These are phyloP conservation scores for Acrobasis consociella DNA, from an alignment of 2,888 invertebrate genomes.

Conservation along the genomic window DNA sequence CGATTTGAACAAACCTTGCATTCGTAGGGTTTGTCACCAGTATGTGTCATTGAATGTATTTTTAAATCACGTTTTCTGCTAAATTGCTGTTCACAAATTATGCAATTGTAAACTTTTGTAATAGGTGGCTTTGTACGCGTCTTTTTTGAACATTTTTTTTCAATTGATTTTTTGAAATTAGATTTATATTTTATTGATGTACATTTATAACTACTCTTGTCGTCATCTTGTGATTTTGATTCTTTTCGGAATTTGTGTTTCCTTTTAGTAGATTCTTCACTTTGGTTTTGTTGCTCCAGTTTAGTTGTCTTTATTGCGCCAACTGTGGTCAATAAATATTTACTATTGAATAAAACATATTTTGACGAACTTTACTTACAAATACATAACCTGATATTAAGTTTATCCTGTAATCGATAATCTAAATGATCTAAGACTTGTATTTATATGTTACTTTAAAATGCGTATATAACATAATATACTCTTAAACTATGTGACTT, in stretches of 20 bases:
- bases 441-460: background rate
- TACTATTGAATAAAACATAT: background rate
- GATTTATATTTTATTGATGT: background rate
- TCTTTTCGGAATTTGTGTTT: background rate
- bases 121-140: no score
- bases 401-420: background rate
- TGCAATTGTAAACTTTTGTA: no score
- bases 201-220: background rate
- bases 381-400: no score
- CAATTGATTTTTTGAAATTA: no score
- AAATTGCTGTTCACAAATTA: no score
- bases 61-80: no score
- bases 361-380: background rate
- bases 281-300: background rate
- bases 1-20: background rate
- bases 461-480: background rate
- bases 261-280: background rate
- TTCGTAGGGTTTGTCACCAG: background rate
- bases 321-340: slow-evolving; percentile 2
- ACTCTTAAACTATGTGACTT: no score
- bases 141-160: no score
- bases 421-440: background rate
- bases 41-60: background rate
- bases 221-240: background rate
- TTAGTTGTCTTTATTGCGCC: background rate